Evolutionary conservation across 2,797 vertebrate species (phyloP).

Genomic region (Sciurus vulgaris): DNA sequence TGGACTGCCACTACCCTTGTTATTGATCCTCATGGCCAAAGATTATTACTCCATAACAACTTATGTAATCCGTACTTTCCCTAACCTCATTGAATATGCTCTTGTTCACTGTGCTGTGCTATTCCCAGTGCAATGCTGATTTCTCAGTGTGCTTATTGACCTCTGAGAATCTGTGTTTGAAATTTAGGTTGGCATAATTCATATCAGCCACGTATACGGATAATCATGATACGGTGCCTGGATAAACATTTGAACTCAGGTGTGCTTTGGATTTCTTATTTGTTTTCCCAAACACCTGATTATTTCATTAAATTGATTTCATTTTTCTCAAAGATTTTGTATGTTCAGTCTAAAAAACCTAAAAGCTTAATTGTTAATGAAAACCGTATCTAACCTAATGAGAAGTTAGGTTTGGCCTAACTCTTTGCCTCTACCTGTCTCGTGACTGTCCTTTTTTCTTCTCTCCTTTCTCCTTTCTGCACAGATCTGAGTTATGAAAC

Average conservation of each 20-base stretch:
- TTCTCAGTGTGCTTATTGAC: no score
- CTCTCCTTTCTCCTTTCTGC: no score
- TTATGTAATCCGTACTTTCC: neutral
- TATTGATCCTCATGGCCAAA: neutral
- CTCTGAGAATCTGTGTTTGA: neutral
- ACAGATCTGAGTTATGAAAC: neutral
- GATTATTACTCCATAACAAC: neutral
- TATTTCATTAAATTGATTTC: neutral
- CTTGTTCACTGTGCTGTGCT: neutral
- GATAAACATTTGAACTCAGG: neutral
- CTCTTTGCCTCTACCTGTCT: neutral
- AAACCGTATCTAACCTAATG: neutral
- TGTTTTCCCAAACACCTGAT: neutral
- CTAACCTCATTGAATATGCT: neutral
- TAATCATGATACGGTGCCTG: neutral
- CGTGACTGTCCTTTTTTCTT: neutral
- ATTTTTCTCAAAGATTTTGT: neutral
- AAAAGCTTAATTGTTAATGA: neutral
- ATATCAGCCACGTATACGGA: neutral
- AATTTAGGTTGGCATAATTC: neutral
- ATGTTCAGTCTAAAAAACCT: neutral
- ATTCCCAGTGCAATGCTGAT: no score
- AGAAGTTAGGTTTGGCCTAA: no score
- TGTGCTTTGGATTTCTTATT: neutral
- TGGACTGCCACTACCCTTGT: neutral